Conservation (phyloP, 2,888 invertebrate genomes). For the Lasiommata megera region DNA sequence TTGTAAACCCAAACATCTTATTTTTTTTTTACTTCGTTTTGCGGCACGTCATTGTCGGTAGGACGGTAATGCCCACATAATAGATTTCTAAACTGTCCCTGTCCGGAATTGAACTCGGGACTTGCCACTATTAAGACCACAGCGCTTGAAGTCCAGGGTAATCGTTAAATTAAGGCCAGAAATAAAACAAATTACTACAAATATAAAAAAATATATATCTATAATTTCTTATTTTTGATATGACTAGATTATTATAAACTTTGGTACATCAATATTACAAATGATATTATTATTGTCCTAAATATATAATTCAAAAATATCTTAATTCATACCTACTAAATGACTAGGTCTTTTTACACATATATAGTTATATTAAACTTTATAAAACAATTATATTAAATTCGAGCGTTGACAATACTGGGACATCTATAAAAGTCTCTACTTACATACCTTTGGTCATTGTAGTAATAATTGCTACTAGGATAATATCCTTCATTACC, state of each 20-base stretch:
- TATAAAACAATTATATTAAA: slow-evolving; percentile 41
- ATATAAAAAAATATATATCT: slow-evolving; percentile 42
- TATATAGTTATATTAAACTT: slow-evolving; percentile 13
- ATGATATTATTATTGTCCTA: slow-evolving; percentile 34
- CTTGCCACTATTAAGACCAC: too few species aligned
- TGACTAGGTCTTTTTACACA: slow-evolving; percentile 42
- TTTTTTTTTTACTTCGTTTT: too few species aligned
- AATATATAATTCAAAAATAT: slow-evolving; percentile 37
- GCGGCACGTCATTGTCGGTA: too few species aligned
- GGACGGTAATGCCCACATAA: too few species aligned
- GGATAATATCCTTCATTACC: slow-evolving; percentile 50
- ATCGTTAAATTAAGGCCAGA: not conserved
- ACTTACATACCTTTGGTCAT: slow-evolving; percentile 61
- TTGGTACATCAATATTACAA: slow-evolving; percentile 41
- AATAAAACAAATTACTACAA: slow-evolving; percentile 35
- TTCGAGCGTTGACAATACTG: slow-evolving; percentile 68
- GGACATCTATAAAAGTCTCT: slow-evolving; percentile 65
- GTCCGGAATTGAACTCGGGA: too few species aligned
- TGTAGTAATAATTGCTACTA: slow-evolving; percentile 59
- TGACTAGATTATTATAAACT: slow-evolving; percentile 63
- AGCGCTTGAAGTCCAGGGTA: too few species aligned
- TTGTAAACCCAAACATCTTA: too few species aligned
- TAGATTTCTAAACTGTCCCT: too few species aligned
- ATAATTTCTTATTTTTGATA: slow-evolving; percentile 37
- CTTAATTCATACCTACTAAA: slow-evolving; percentile 31